Evolutionary conservation across 2,113 vertebrate species (phyloP).

Genomic region (Centropristis striata): DNA sequence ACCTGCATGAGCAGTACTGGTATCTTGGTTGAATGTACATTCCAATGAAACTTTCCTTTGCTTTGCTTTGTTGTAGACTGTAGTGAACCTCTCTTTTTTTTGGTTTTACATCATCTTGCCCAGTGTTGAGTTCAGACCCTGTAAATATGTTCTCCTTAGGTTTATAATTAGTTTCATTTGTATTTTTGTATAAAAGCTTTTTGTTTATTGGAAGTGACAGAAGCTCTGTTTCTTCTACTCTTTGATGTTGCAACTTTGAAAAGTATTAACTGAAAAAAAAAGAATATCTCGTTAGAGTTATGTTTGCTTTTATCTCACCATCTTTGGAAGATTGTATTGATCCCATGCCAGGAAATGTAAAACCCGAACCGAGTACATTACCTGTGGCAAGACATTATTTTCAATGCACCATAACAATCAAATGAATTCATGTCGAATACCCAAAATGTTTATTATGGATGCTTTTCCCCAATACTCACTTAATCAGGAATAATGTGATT

Average conservation of each 20-base stretch:
- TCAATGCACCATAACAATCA: constrained; percentile 15
- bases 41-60: no score
- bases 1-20: neutral
- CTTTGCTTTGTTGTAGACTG: neutral
- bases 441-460: constrained; percentile 75
- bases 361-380: constrained; percentile 9
- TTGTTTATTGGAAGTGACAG: constrained; percentile 2
- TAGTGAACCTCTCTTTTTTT: neutral
- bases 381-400: constrained; percentile 26
- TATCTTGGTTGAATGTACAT: no score
- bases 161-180: constrained; percentile 4
- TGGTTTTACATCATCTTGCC: neutral
- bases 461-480: constrained; percentile 71
- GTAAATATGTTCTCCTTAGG: no score
- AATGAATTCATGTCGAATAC: constrained; percentile 61
- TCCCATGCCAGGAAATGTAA: constrained; percentile 39
- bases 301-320: constrained; percentile 45
- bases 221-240: neutral
- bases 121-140: neutral
- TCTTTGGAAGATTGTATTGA: constrained; percentile 25
- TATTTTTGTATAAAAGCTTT: constrained; percentile 9
- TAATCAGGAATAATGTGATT: constrained; percentile 83
- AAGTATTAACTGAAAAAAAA: constrained; percentile 1
- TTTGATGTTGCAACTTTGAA: constrained; percentile 18
- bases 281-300: constrained; percentile 11